Percentiles rank a stretch among this genome's conserved stretches.
Conservation (phyloP, 2,888 invertebrate genomes). For the Lasioglossum figueresi region DNA sequence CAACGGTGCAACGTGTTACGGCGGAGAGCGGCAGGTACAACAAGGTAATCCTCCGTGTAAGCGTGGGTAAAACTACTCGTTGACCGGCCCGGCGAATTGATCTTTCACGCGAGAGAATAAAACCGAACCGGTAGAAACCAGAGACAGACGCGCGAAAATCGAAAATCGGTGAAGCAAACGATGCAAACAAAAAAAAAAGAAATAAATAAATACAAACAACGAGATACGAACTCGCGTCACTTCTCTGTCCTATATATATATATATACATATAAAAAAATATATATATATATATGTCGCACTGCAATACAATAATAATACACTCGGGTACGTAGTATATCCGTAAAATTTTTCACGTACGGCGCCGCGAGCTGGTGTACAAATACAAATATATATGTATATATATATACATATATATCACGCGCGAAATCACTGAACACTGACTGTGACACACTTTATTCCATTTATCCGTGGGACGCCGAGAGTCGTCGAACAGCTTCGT, state of each 20-base stretch:
- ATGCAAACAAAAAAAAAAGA: background rate
- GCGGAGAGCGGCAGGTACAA: background rate
- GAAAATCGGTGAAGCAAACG: constrained; percentile 12
- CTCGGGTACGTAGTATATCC: constrained; percentile 32
- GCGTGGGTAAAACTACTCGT: background rate
- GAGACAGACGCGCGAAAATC: background rate
- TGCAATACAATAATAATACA: constrained; percentile 51
- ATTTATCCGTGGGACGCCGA: constrained; percentile 69
- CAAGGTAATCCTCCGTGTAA: constrained; percentile 34
- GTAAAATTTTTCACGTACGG: constrained; percentile 29
- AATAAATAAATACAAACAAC: constrained; percentile 10
- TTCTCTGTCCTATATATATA: constrained; percentile 9
- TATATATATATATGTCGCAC: constrained; percentile 12
- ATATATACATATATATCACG: constrained; percentile 49
- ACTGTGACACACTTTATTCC: constrained; percentile 71
- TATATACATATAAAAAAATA: background rate
- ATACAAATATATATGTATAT: background rate
- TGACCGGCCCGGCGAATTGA: background rate
- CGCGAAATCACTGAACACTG: constrained; percentile 66
- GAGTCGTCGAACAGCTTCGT: constrained; percentile 57
- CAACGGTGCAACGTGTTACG: background rate
- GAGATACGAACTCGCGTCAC: constrained; percentile 39
- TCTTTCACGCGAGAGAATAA: background rate
- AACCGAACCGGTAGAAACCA: constrained; percentile 10
- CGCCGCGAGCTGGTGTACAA: constrained; percentile 13